Base-by-base conservation (phyloP, 2,888 invertebrate genomes). In the Craniophora ligustri region DNA sequence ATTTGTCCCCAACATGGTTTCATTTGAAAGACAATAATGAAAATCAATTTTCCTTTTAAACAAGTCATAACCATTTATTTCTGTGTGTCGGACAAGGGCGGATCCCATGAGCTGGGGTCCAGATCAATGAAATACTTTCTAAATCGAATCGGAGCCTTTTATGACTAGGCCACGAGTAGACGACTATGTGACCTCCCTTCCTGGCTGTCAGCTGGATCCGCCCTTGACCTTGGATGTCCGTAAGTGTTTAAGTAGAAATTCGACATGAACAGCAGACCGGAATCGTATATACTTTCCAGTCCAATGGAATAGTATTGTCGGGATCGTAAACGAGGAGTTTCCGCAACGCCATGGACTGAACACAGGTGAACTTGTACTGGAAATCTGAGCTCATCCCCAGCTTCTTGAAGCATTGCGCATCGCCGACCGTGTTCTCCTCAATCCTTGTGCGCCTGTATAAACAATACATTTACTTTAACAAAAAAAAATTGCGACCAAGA, bases 211-310 rank as follows among this genome's bases (percentile, higher is more conserved):
- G n/a, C n/a, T n/a, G n/a, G n/a, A n/a, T n/a, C n/a, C n/a, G n/a
- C n/a, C n/a, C 26, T 8, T 8, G 5, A 26, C 13, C 11, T 30
- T 30, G 4, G 1, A n/a, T n/a, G 6, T 23, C 2, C 23, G n/a
- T n/a, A 13, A 21, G 6, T 19, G 18, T 7, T 32, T 16, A 0
- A 11, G 23, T 35, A 6, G n/a, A 21, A 6, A 31, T 30, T 1
- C n/a, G 18, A 5, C 64, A 64, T 5, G 64, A 53, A 4, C 64
- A 64, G 28, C 48, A 53, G 0, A 65, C 45, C 0, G 65, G 26
- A 23, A 64, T 16, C 8, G 10, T 5, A 19, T 54, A 64, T 11
- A 5, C 18, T 6, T 59, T 54, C n/a, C 1, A n/a, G n/a, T 3
- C 13, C 10, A 63, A n/a, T n/a, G n/a, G 0, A 0, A 0, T 0